Evolutionary conservation across 2,797 vertebrate species (phyloP).

Genomic region (Allobates femoralis): DNA sequence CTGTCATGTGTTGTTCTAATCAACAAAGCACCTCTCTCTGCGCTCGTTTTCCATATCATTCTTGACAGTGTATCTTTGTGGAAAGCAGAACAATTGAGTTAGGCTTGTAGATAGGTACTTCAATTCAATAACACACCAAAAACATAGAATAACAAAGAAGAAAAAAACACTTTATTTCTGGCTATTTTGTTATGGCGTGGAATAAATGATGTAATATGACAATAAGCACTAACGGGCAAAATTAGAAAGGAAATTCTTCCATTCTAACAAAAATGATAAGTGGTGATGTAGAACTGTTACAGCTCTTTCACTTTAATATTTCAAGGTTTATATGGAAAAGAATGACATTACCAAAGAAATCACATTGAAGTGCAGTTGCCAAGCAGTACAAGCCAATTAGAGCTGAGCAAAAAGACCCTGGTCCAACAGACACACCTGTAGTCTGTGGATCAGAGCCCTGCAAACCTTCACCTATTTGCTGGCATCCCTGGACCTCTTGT

Average conservation of each 20-base stretch:
- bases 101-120: constrained; percentile 20
- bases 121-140: constrained; percentile 24
- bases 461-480: too few species aligned
- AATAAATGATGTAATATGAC: not conserved
- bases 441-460: too few species aligned
- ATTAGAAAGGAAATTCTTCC: not conserved
- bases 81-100: constrained; percentile 36
- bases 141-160: not conserved
- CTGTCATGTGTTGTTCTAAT: constrained; percentile 60
- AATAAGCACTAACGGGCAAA: not conserved
- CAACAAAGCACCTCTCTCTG: constrained; percentile 54
- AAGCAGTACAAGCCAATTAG: too few species aligned
- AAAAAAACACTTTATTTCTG: constrained; percentile 3
- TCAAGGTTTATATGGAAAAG: not conserved
- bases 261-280: not conserved
- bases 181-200: not conserved
- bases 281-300: not conserved
- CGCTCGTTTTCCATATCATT: constrained; percentile 33
- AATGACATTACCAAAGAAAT: not conserved
- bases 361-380: too few species aligned
- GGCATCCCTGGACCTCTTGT: too few species aligned
- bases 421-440: too few species aligned
- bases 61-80: constrained; percentile 47
- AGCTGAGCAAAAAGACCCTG: too few species aligned
- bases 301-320: not conserved